Evolutionary conservation across 1,140 invertebrate species (phyloP).

Genomic region (Coelopa frigida): DNA sequence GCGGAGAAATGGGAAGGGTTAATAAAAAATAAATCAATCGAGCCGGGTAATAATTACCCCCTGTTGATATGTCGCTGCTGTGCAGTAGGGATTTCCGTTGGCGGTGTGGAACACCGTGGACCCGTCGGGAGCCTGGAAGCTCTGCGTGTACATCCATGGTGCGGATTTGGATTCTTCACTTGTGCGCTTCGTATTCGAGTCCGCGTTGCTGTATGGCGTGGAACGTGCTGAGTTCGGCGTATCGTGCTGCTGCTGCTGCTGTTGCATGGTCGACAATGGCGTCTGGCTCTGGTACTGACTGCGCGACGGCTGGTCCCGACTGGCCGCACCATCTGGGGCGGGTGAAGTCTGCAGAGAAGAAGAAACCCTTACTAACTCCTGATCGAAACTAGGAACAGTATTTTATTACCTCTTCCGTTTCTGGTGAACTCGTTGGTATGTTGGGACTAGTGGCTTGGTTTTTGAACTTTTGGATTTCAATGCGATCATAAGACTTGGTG

Average conservation of each 20-base stretch:
- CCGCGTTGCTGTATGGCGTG: constrained; percentile 38
- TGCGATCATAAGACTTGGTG: constrained; percentile 41
- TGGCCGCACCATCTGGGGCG: background rate
- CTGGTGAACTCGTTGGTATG: constrained; percentile 24
- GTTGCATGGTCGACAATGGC: constrained; percentile 20
- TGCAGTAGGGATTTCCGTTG: constrained; percentile 33
- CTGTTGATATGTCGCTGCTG: constrained; percentile 44
- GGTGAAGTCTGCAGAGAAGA: background rate
- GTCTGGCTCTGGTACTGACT: constrained; percentile 9
- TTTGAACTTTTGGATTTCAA: constrained; percentile 43
- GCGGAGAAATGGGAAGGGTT: background rate
- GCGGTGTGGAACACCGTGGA: constrained; percentile 41
- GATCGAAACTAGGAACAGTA: too few species aligned
- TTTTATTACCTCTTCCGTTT: constrained; percentile 12
- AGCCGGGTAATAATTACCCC: constrained; percentile 20
- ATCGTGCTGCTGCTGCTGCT: constrained; percentile 21
- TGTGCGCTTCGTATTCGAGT: constrained; percentile 25
- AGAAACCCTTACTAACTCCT: too few species aligned
- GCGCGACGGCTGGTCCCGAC: background rate
- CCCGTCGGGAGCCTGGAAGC: constrained; percentile 37
- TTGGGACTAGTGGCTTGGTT: constrained; percentile 44
- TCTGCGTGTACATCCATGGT: constrained; percentile 40
- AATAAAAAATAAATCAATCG: background rate
- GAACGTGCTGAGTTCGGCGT: constrained; percentile 35
- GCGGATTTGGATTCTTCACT: constrained; percentile 35